Evolutionary conservation across 2,888 invertebrate genomes (phyloP).

Genomic region (Synanthedon formicaeformis): DNA sequence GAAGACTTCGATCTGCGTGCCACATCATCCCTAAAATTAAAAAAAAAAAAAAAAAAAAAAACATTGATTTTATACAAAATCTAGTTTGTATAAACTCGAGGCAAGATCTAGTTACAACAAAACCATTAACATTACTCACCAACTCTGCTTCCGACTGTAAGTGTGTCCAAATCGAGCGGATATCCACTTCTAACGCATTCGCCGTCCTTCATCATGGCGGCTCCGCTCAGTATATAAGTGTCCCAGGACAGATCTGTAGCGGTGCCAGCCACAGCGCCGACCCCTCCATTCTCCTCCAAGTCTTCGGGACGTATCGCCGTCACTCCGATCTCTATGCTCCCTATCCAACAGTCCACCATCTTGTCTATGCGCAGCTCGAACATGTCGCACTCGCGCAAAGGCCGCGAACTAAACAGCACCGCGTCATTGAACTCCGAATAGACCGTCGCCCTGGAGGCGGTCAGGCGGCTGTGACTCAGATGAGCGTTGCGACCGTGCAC

Average conservation of each 20-base stretch:
- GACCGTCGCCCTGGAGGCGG: constrained; percentile 87
- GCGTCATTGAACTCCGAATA: constrained; percentile 95
- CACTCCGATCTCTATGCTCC: constrained; percentile 91
- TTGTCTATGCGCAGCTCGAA: constrained; percentile 92
- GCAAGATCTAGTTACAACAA: background rate
- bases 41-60: too few relatives aligned
- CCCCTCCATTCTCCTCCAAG: constrained; percentile 69
- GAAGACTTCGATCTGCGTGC: constrained; percentile 83
- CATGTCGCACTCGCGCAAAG: constrained; percentile 88
- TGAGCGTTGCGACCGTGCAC: constrained; percentile 91
- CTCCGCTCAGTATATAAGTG: constrained; percentile 93
- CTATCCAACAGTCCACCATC: constrained; percentile 94
- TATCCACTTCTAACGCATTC: constrained; percentile 87
- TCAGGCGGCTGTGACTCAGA: constrained; percentile 85
- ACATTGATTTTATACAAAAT: background rate
- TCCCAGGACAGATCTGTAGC: constrained; percentile 93
- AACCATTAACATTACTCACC: constrained; percentile 49
- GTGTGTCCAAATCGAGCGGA: constrained; percentile 84
- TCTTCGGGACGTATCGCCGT: constrained; percentile 92
- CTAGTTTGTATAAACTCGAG: too few relatives aligned
- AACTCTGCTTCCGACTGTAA: constrained; percentile 82
- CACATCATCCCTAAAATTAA: constrained; percentile 79
- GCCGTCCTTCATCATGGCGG: constrained; percentile 92
- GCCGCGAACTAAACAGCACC: constrained; percentile 90
- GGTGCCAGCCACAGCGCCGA: constrained; percentile 74